These are phyloP conservation scores for Agelas oroides DNA, from an alignment of 37 sponge, comb jelly and placozoan genomes.

Conservation along the genomic window DNA sequence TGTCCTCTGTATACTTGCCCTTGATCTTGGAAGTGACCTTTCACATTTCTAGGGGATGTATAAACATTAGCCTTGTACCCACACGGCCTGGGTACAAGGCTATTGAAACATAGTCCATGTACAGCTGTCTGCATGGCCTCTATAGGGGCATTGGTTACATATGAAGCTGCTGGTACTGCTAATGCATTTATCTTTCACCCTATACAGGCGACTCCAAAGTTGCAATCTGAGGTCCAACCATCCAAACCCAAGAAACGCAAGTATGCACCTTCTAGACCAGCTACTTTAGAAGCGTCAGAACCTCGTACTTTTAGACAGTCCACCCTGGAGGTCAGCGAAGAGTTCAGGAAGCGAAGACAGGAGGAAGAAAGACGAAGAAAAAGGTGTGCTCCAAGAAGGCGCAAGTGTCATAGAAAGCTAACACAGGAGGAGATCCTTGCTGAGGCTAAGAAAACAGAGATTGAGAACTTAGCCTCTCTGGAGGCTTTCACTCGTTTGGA, in stretches of 20 bases:
- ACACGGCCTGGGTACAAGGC: too few species aligned
- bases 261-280: not conserved
- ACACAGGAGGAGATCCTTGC: slow-evolving; percentile 94
- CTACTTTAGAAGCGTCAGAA: not conserved
- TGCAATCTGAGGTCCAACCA: not conserved
- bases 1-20: too few species aligned
- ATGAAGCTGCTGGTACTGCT: too few species aligned
- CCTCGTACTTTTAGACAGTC: slow-evolving; percentile 67
- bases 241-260: slow-evolving; percentile 11
- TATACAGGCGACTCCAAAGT: not conserved
- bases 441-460: slow-evolving; percentile 91
- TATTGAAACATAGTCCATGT: too few species aligned
- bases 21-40: too few species aligned
- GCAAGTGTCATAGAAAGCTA: slow-evolving; percentile 26
- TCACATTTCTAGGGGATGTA: too few species aligned
- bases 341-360: slow-evolving; percentile 33
- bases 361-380: slow-evolving; percentile 57
- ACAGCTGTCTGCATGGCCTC: too few species aligned
- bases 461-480: slow-evolving; percentile 90
- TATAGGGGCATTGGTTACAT: too few species aligned
- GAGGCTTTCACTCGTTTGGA: slow-evolving; percentile 87
- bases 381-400: not conserved
- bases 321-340: slow-evolving; percentile 49
- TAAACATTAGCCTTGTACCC: too few species aligned
- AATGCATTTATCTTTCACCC: not conserved